These are phyloP conservation scores for Chamaetylas fuelleborni DNA, from an alignment of 2,113 vertebrate genomes.

Conservation along the genomic window DNA sequence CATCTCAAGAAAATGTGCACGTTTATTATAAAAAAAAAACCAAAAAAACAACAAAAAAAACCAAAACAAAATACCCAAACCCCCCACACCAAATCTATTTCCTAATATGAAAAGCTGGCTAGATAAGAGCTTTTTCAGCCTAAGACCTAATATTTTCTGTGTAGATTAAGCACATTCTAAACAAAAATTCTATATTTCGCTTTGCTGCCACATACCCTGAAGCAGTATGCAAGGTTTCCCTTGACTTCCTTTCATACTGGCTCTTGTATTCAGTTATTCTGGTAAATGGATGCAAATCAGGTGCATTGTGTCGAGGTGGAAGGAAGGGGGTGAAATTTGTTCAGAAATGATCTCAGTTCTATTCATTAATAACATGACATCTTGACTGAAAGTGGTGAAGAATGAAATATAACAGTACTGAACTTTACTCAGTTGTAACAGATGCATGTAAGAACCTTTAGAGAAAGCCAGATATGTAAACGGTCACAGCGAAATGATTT, in stretches of 20 bases:
- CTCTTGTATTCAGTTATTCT: conserved; percentile 76
- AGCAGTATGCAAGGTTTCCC: conserved; percentile 65
- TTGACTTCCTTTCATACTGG: conserved; percentile 73
- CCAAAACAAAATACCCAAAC: not conserved
- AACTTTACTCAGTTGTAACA: conserved; percentile 72
- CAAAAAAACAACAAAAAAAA: too few species aligned
- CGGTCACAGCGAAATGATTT: conserved; percentile 57
- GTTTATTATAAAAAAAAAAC: not conserved
- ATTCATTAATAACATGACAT: conserved; percentile 80
- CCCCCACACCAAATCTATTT: not conserved
- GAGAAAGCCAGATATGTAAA: conserved; percentile 66
- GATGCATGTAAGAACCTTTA: conserved; percentile 54
- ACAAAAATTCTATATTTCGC: conserved; percentile 56
- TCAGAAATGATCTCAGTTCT: conserved; percentile 78
- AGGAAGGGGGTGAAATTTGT: conserved; percentile 74
- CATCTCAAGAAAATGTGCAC: conserved; percentile 22
- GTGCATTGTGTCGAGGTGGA: conserved; percentile 72
- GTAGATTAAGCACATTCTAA: conserved; percentile 38
- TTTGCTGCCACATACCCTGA: conserved; percentile 58
- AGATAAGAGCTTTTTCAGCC: conserved; percentile 5
- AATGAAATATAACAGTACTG: conserved; percentile 73
- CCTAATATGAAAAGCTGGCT: conserved; percentile 20
- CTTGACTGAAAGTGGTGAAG: conserved; percentile 71
- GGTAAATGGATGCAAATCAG: conserved; percentile 79
- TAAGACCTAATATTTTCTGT: conserved; percentile 17